Evolutionary conservation across 2,888 invertebrate species (phyloP), one percentile per base, ranked within the genome.

Genomic region (Cataglyphis altisquamis): DNA sequence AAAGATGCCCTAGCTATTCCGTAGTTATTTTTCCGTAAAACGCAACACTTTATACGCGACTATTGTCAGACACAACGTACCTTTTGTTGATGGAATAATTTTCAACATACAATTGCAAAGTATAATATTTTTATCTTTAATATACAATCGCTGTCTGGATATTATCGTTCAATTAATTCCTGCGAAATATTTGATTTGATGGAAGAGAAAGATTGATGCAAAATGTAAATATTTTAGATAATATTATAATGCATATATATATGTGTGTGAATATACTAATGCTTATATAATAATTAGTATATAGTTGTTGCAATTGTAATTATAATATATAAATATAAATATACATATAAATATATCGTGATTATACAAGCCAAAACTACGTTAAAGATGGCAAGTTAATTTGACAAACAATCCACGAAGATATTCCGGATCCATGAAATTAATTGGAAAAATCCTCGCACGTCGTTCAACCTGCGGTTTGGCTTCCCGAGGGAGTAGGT

Each of bases 401-500:
- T 81, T 55, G 4, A 55, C 70, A 77, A 77, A 77, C 60, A 80
- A 29, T 63, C 52, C 39, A 10, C 25, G 15, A 73, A 67, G 39
- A 68, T 29, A 21, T 0, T 0, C 48, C 41, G 55, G 62, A 60
- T 70, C 52, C 63, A 48, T 66, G 67, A 84, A 84, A 85, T 84
- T 88, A 90, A 90, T 86, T 89, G 74, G 73, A 84, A 88, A 85
- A 85, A 90, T 86, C 84, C 75, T 85, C 84, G 82, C 78, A 60
- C 78, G 86, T 85, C 72, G 62, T 72, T 67, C 36, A 55, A 39
- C 66, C 66, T 55, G 60, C 73, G 75, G 70, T 75, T 86, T 68
- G n/a, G 68, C 74, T 82, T 75, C 84, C 75, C 64, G 48, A 32
- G 82, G 70, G 77, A 82, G 25, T 62, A 45, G 39, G 39, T 48